phyloP scores from a whole-genome alignment of 1,140 invertebrate genomes.

The Schlechtendalia chinensis region DNA sequence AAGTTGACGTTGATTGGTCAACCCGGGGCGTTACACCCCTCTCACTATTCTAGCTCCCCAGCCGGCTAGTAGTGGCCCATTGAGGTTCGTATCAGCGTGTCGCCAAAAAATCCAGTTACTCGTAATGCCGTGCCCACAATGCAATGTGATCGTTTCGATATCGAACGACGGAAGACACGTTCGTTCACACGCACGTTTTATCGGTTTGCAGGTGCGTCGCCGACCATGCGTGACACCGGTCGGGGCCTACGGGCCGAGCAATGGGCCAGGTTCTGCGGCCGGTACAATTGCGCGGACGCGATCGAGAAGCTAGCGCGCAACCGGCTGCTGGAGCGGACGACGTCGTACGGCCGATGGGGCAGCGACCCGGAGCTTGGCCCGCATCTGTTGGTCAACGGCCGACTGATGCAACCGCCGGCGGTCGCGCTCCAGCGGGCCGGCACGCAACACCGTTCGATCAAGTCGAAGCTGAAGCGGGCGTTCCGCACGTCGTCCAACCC shows the following conservation, averaged over 20 bases:
- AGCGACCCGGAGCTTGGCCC: slow-evolving; percentile 60
- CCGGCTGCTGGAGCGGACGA: slow-evolving; percentile 61
- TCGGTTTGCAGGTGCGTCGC: slow-evolving; percentile 66
- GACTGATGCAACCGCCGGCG: slow-evolving; percentile 51
- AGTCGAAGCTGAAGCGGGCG: slow-evolving; percentile 63
- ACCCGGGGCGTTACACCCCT: too few species aligned
- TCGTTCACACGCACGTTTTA: background rate
- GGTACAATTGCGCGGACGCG: slow-evolving; percentile 71
- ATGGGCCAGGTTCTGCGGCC: slow-evolving; percentile 76
- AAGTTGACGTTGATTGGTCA: too few species aligned
- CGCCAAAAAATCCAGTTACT: too few species aligned
- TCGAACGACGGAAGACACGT: too few species aligned
- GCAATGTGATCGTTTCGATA: too few species aligned
- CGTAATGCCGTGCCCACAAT: too few species aligned
- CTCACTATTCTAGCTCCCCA: too few species aligned
- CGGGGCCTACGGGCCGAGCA: slow-evolving; percentile 71
- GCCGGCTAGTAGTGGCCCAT: too few species aligned
- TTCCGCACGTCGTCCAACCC: slow-evolving; percentile 59
- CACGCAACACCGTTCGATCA: slow-evolving; percentile 57
- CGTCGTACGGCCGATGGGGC: slow-evolving; percentile 63
- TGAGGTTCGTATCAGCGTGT: too few species aligned
- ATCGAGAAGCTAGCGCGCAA: slow-evolving; percentile 70
- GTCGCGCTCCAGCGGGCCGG: slow-evolving; percentile 20
- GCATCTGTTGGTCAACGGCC: slow-evolving; percentile 51
- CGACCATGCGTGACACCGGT: slow-evolving; percentile 69